These are phyloP conservation scores for Myoxocephalus aenaeus DNA, from an alignment of 2,797 vertebrate genomes.

Conservation along the genomic window DNA sequence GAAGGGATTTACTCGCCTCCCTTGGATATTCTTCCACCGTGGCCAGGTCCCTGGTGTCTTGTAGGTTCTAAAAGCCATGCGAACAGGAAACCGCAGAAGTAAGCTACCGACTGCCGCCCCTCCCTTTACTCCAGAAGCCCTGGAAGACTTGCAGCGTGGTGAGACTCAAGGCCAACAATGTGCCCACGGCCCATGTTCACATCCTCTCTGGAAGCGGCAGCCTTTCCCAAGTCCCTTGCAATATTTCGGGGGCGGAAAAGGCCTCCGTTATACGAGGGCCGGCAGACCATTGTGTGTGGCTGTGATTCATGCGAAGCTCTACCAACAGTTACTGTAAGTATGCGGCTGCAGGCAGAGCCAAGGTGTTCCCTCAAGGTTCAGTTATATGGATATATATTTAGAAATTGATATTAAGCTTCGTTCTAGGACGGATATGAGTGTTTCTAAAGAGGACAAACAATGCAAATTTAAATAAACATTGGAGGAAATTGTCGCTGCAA, in stretches of 20 bases:
- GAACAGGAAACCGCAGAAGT: slow-evolving; percentile 81
- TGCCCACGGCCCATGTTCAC: slow-evolving; percentile 79
- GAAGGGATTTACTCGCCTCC: slow-evolving; percentile 66
- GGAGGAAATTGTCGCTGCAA: not conserved
- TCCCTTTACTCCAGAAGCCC: slow-evolving; percentile 60
- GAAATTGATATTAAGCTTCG: slow-evolving; percentile 34
- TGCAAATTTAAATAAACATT: not conserved
- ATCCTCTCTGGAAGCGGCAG: slow-evolving; percentile 83
- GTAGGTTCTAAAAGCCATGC: slow-evolving; percentile 75
- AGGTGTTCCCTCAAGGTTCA: slow-evolving; percentile 28
- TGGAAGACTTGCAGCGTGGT: slow-evolving; percentile 61
- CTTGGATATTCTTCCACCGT: slow-evolving; percentile 61
- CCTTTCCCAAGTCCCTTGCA: slow-evolving; percentile 73
- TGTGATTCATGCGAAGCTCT: slow-evolving; percentile 68
- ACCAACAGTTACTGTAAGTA: slow-evolving; percentile 49
- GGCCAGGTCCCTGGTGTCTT: slow-evolving; percentile 70
- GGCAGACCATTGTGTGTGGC: slow-evolving; percentile 73
- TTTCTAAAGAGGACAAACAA: not conserved
- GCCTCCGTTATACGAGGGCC: slow-evolving; percentile 58
- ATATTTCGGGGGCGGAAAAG: slow-evolving; percentile 74
- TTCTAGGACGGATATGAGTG: slow-evolving; percentile 11
- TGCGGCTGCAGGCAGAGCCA: slow-evolving; percentile 25
- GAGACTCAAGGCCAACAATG: slow-evolving; percentile 84
- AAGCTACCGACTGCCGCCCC: slow-evolving; percentile 60
- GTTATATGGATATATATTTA: slow-evolving; percentile 34